Evolutionary conservation across 2,797 vertebrate species (phyloP), one percentile per base, ranked within the genome.

Genomic region (Sorex maritimensis): DNA sequence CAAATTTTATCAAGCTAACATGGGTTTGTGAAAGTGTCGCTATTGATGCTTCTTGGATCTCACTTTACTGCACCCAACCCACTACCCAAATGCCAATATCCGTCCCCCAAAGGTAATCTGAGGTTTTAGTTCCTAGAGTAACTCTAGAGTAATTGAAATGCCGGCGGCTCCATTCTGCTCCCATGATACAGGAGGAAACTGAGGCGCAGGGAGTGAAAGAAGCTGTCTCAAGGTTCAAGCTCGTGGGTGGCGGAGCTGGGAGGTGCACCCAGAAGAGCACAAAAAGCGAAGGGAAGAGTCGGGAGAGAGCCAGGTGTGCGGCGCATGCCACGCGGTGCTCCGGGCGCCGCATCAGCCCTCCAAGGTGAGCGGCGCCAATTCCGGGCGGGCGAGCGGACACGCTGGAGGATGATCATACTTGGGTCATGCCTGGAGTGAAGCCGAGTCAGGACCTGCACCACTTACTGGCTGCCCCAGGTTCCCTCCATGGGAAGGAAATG

Each of bases 351-450:
- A 44, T 44, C 41, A 44, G 41, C 41, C 41, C 41, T 44, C 41
- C 41, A 44, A 44, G 41, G 5, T 44, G 41, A 44, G 41, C 41
- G 41, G 2, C 2, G 7, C 41, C 41, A 44, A 44, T 44, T 44
- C 41, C 14, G 2, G 90, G 82, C 26, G 63, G 41, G 10, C 71
- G 71, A 94, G 49, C 34, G 38, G 68, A 77, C 10, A 4, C 17
- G 28, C 13, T n/a, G 52, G 68, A 79, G 6, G 63, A 55, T 21
- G 24, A 71, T 7, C 93, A 44, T 52, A 49, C 92, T 85, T 81
- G 61, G 24, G 67, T 7, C 93, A 44, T 52, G 41, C 92, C 82
- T 81, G 61, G 69, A 79, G 65, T 68, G 78, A 89, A 86, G 86
- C 26, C 61, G 71, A 91, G n/a, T 73, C 75, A 95, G 83, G 72